These are phyloP conservation scores for Crocallis elinguaria DNA, from an alignment of 2,888 invertebrate species.

Conservation along the genomic window DNA sequence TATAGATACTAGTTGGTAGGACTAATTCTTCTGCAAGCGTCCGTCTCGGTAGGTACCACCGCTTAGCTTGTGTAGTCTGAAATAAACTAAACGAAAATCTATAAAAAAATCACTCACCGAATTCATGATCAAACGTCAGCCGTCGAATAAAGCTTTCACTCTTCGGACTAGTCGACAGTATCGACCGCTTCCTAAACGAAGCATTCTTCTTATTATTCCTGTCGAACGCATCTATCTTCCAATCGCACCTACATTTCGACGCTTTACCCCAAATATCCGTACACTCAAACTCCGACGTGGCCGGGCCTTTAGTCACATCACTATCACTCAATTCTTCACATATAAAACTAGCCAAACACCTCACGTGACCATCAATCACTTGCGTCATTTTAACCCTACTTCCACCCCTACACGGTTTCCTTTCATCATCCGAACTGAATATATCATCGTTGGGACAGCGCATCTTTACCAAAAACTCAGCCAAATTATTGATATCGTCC, in stretches of 20 bases:
- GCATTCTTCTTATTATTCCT: conserved; percentile 80
- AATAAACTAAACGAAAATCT: too few relatives aligned
- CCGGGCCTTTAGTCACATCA: conserved; percentile 70
- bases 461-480: conserved; percentile 69
- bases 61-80: too few relatives aligned
- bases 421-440: conserved; percentile 85
- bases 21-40: too few relatives aligned
- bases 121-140: conserved; percentile 78
- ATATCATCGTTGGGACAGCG: conserved; percentile 80
- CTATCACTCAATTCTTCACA: conserved; percentile 69
- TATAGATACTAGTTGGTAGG: too few relatives aligned
- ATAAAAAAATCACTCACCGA: conserved; percentile 56
- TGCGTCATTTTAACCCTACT: conserved; percentile 63
- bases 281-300: conserved; percentile 85
- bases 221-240: conserved; percentile 82
- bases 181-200: conserved; percentile 82
- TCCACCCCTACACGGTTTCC: conserved; percentile 58
- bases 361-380: conserved; percentile 68
- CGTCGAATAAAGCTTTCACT: conserved; percentile 67
- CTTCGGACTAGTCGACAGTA: conserved; percentile 75
- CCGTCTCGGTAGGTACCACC: too few relatives aligned
- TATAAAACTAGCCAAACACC: conserved; percentile 75
- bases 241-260: conserved; percentile 86
- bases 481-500: conserved; percentile 69
- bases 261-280: conserved; percentile 84